Base-by-base conservation (phyloP, 2,797 vertebrate species). In the Enteromius unitaeniatus region DNA sequence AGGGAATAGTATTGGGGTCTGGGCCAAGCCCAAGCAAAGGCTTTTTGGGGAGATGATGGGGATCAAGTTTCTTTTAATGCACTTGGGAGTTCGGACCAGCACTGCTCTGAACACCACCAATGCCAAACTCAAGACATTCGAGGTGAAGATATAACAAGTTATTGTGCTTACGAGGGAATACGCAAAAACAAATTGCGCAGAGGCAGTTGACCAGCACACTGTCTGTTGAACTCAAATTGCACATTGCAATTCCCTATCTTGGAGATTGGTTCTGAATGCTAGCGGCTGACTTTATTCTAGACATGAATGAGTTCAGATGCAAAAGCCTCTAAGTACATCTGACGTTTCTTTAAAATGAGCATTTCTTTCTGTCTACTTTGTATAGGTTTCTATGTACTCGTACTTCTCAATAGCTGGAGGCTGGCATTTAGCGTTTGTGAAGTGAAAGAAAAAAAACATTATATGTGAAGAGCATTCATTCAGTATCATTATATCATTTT, bases 61-160 rank as follows among this genome's bases (percentile, higher is more conserved):
- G 49, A 75, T 89, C 31, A 31, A 77, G 82, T 89, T 89, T 87
- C 84, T 83, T 81, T 82, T 89, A 87, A 89, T 88, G 88, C 83
- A 87, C 87, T 82, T 31, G 72, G 69, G 86, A 86, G 55, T 88
- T 83, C 53, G 23, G 77, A 80, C 74, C 69, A 78, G 64, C 40
- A 78, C 72, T 51, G 31, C 78, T 78, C 23, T 81, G 82, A 83
- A 83, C 78, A 81, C 84, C 84, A 81, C 81, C 73, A 70, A 76
- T 72, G 68, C 81, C 70, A 73, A 86, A 77, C 62, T 87, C 87
- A 88, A 87, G 84, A 82, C 81, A 88, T 87, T 88, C 87, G 69
- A 89, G 74, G 82, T 84, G 81, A 87, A 84, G 79, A 85, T 82
- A 87, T 87, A 83, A 87, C 81, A 45, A n/a, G 72, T 74, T 74